Evolutionary conservation across 2,113 vertebrate genomes (phyloP), one percentile per base, ranked within the genome.

Genomic region (Psilopsiagon aymara): DNA sequence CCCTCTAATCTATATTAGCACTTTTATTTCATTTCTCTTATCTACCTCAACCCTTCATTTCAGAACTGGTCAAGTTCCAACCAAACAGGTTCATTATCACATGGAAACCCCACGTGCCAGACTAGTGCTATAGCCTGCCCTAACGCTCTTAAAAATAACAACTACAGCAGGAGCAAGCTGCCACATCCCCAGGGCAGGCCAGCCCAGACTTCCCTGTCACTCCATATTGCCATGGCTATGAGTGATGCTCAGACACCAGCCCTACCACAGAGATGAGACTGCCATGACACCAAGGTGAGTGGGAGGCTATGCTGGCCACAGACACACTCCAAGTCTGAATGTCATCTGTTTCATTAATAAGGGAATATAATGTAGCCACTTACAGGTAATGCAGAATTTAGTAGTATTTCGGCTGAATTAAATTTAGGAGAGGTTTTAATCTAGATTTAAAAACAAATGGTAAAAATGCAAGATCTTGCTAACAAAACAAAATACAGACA

Each of bases 141-240:
- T 18, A 43, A 27, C 11, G 13, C 71, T 27, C 13, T 17, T 2
- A 13, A 7, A 41, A 55, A 11, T 18, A 39, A 5, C 1, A 52
- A 12, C 84, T 71, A 35, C 80, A 75, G 64, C 24, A 37, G 31
- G 67, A 95, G 33, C 1, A 64, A 82, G 81, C 28, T 37, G 80
- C 86, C 86, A 8, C 29, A 47, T 74, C 70, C 83, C 91, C 52
- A 71, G 29, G 13, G 3, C 31, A 1, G 64, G 41, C 27, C 81
- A 60, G 59, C 55, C 52, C 13, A 1, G 86, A 55, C 71, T 41
- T 67, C 11, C 75, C 67, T 25, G 67, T 15, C 43, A 27, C 31
- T 57, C 91, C 44, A 7, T 0, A 77, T 97, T 97, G 89, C 96
- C 93, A 93, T 94, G 90, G 97, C 94, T 82, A 97, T 92, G 2